A percentile compares a stretch with the other conserved stretches of the same genome.
Conservation (phyloP, 2,888 invertebrate species). For the Acheta domesticus region DNA sequence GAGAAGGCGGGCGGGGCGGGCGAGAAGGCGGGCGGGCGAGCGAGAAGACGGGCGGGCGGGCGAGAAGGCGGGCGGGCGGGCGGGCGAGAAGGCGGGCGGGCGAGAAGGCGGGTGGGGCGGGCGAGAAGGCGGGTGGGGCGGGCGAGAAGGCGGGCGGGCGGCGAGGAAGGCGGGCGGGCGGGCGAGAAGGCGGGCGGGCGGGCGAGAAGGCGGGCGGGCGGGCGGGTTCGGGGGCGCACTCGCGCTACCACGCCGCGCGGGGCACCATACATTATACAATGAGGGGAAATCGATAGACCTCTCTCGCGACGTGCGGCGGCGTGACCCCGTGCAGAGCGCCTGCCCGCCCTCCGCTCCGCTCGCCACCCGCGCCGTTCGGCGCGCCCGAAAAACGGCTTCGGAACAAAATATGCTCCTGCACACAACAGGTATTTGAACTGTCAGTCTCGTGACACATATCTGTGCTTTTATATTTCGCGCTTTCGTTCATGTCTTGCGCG, state of each 20-base stretch:
- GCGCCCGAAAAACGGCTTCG: too few relatives aligned
- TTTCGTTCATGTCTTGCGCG: too few relatives aligned
- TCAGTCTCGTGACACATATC: too few relatives aligned
- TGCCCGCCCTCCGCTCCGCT: too few relatives aligned
- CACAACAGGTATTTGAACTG: too few relatives aligned
- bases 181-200: not conserved
- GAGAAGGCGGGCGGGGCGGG: too few relatives aligned
- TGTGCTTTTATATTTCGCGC: too few relatives aligned
- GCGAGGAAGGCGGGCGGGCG: not conserved
- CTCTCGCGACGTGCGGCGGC: not conserved
- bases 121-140: not conserved
- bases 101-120: not conserved
- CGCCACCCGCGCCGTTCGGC: too few relatives aligned
- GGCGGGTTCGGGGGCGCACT: not conserved
- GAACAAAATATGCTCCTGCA: too few relatives aligned
- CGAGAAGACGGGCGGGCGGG: too few relatives aligned
- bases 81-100: not conserved
- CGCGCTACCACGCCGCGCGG: not conserved
- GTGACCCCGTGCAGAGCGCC: not conserved
- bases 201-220: not conserved
- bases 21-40: too few relatives aligned
- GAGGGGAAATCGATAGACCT: conserved; percentile 10
- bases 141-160: not conserved
- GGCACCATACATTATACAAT: conserved; percentile 18
- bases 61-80: not conserved